A percentile compares a stretch with the other conserved stretches of the same genome.
Conservation (phyloP, 2,797 vertebrate genomes). For the Oryzias sinensis region DNA sequence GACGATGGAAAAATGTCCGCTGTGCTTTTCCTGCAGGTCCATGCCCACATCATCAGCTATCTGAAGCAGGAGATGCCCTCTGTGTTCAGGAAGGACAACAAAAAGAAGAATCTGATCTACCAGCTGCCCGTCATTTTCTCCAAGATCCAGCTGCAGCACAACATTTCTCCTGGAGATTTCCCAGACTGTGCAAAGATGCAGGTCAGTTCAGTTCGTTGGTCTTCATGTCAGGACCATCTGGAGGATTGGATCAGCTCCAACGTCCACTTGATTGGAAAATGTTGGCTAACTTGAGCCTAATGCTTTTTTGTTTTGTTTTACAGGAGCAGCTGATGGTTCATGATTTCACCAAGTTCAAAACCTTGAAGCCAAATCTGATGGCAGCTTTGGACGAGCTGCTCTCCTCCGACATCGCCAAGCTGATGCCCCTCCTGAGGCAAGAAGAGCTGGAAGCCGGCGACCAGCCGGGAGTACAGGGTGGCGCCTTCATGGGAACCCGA, state of each 20-base stretch:
- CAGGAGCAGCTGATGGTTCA: constrained; percentile 90
- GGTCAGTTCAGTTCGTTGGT: constrained; percentile 67
- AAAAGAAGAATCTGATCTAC: constrained; percentile 91
- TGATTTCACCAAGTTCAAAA: constrained; percentile 90
- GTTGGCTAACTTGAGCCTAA: not conserved
- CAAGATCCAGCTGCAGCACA: constrained; percentile 90
- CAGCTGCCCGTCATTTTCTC: constrained; percentile 90
- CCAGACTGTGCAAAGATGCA: constrained; percentile 93
- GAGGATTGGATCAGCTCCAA: not conserved
- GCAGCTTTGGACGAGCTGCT: constrained; percentile 85
- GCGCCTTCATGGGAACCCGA: constrained; percentile 86
- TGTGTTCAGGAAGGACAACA: constrained; percentile 91
- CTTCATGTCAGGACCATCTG: constrained; percentile 3
- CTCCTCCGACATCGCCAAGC: constrained; percentile 84
- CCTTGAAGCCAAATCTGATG: constrained; percentile 87
- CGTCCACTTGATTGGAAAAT: not conserved
- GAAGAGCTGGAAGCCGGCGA: constrained; percentile 86
- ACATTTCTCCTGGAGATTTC: constrained; percentile 92
- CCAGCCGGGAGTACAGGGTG: constrained; percentile 84
- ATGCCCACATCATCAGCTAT: constrained; percentile 91
- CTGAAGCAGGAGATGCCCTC: constrained; percentile 94
- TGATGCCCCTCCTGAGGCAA: constrained; percentile 91
- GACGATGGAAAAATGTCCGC: not conserved
- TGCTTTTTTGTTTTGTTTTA: constrained; percentile 1
- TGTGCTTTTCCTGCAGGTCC: constrained; percentile 76